These are phyloP conservation scores for Nasonia longicornis DNA, from an alignment of 1,140 invertebrate genomes.

Conservation along the genomic window DNA sequence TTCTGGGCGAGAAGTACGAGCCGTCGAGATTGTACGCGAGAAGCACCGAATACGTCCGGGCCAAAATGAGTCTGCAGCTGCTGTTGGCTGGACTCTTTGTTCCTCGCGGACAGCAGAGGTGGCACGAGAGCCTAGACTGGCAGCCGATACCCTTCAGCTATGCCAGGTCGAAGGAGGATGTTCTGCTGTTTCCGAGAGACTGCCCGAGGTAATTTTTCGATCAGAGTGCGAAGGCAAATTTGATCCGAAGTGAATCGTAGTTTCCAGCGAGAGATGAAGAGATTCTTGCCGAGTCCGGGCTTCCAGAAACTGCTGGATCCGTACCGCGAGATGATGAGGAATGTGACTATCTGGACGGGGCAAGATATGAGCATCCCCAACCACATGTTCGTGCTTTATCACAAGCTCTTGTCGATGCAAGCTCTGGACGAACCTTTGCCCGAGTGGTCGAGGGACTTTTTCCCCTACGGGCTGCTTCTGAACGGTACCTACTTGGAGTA, in stretches of 20 bases:
- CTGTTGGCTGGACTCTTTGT: constrained; percentile 69
- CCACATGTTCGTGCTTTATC: constrained; percentile 56
- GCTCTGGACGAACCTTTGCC: constrained; percentile 54
- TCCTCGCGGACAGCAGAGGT: constrained; percentile 48
- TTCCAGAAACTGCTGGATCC: constrained; percentile 38
- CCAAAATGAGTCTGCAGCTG: constrained; percentile 71
- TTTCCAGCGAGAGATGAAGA: constrained; percentile 38
- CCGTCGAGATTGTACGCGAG: constrained; percentile 63
- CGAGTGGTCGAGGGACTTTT: constrained; percentile 53
- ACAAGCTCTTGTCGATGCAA: constrained; percentile 50
- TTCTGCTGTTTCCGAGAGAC: constrained; percentile 6
- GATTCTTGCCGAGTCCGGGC: constrained; percentile 10
- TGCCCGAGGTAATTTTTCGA: constrained; percentile 22
- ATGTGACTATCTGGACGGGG: constrained; percentile 52
- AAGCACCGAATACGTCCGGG: constrained; percentile 69
- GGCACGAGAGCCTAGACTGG: constrained; percentile 54
- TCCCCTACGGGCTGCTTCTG: constrained; percentile 51
- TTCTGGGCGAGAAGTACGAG: constrained; percentile 64
- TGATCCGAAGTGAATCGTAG: constrained; percentile 25
- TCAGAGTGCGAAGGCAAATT: neutral
- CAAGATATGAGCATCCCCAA: constrained; percentile 45
- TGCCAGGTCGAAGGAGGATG: constrained; percentile 45
- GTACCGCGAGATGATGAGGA: constrained; percentile 49
- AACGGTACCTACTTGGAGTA: constrained; percentile 61
- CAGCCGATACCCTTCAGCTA: constrained; percentile 54